phyloP scores from a whole-genome alignment of 1,140 invertebrate species.

The Cheumatopsyche charites region DNA sequence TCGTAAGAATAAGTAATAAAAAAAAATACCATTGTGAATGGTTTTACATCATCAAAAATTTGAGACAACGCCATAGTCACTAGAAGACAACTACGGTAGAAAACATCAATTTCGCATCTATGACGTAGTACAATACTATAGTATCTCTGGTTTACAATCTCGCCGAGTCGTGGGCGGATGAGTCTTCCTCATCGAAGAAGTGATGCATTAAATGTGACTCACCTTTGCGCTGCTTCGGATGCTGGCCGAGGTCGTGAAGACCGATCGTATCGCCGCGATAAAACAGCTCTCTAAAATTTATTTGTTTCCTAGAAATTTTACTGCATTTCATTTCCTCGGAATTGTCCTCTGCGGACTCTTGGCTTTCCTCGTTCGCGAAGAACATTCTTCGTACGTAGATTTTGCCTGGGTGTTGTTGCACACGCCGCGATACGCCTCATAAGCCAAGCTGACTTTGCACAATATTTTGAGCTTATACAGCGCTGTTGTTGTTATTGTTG shows the following conservation, averaged over 20 bases:
- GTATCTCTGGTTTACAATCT: constrained; percentile 20
- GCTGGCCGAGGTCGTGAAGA: constrained; percentile 14
- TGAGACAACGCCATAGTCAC: no score
- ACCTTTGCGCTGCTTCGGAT: constrained; percentile 16
- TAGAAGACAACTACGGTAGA: not conserved
- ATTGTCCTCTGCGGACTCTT: not conserved
- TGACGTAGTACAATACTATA: constrained; percentile 23
- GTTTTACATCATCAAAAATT: not conserved
- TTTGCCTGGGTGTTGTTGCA: not conserved
- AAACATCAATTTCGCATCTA: constrained; percentile 3
- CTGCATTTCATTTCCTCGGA: constrained; percentile 5
- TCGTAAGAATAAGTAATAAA: no score
- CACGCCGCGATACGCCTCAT: no score
- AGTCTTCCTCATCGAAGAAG: constrained; percentile 26
- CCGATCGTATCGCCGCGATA: constrained; percentile 11
- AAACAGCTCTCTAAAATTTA: constrained; percentile 15
- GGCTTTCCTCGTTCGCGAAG: not conserved
- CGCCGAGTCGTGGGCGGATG: constrained; percentile 23
- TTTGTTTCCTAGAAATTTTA: constrained; percentile 23
- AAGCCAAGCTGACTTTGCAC: no score
- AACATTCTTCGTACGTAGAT: not conserved
- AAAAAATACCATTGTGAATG: no score
- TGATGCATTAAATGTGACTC: constrained; percentile 43
- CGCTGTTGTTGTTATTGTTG: no score
- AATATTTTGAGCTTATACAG: no score